Evolutionary conservation across 2,113 vertebrate species (phyloP).

Genomic region (Trinectes maculatus): DNA sequence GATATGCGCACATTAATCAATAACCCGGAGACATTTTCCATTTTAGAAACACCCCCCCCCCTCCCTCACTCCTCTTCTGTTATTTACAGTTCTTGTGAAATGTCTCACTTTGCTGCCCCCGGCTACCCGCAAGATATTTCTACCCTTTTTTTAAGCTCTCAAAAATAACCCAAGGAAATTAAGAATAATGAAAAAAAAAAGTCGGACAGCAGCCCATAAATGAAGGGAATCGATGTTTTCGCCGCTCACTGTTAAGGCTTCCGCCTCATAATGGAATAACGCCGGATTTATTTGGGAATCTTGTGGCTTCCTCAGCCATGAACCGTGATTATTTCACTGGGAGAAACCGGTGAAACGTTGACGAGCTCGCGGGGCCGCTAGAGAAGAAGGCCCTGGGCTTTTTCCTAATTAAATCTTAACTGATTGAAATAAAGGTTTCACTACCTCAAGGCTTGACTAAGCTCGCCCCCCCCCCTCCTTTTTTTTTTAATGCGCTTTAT

Average conservation of each 20-base stretch:
- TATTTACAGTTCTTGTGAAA: constrained; percentile 79
- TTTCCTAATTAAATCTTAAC: constrained; percentile 93
- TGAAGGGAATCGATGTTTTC: constrained; percentile 82
- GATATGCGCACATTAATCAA: constrained; percentile 40
- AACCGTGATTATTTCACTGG: constrained; percentile 81
- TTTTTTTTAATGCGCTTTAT: constrained; percentile 80
- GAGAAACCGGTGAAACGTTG: constrained; percentile 88
- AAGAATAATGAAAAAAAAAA: constrained; percentile 72
- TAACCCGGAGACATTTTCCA: constrained; percentile 32
- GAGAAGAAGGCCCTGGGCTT: constrained; percentile 88
- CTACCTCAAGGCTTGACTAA: constrained; percentile 87
- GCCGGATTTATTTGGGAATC: constrained; percentile 86
- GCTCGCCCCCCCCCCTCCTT: constrained; percentile 83
- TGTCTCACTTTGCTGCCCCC: constrained; percentile 79
- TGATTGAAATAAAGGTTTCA: constrained; percentile 92
- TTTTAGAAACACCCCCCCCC: constrained; percentile 16
- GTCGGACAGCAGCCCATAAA: constrained; percentile 60
- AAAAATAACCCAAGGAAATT: constrained; percentile 66
- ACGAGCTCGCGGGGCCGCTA: constrained; percentile 89
- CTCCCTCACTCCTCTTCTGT: constrained; percentile 53
- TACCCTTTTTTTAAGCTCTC: constrained; percentile 44
- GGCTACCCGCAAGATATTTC: constrained; percentile 68
- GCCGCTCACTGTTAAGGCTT: constrained; percentile 79
- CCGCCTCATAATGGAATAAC: constrained; percentile 83
- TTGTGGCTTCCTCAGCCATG: constrained; percentile 81